Base-by-base conservation (phyloP, 2,888 invertebrate species). In the Amphipoea lucens region DNA sequence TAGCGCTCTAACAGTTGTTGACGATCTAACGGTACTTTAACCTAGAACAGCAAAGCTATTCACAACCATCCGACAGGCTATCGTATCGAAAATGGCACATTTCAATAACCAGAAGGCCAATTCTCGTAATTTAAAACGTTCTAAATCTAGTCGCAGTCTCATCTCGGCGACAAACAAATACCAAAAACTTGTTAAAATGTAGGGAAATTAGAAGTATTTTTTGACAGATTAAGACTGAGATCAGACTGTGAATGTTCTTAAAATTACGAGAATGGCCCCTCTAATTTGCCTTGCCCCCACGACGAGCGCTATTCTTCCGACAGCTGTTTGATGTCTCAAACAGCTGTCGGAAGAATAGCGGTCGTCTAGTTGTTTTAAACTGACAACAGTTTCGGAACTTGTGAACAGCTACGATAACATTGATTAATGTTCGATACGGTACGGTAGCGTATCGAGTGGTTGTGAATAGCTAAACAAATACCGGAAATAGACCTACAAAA, bases 11-110 rank as follows among this genome's bases (percentile, higher is more conserved):
- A 60, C 68, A 14, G 14, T 63, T 54, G 17, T 23, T 48, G 48
- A 5, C 20, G 6, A 48, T 48, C 23, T 48, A 83, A 83, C 83
- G 48, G 83, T 29, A 11, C 14, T 42, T 81, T n/a, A 1, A 74
- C 36, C 40, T 0, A 51, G 45, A 74, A 67, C 36, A 82, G 60
- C 57, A 60, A n/a, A 11, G n/a, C n/a, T n/a, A 57, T 60, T 23
- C 23, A 60, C n/a, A 60, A 60, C 11, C 57, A 60, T n/a, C n/a
- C 57, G n/a, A 11, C 11, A n/a, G 1, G 57, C 11, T n/a, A n/a
- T 60, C 11, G n/a, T 60, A 60, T 60, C 57, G 57, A 60, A 60
- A 60, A n/a, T n/a, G 0, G 11, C 57, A 57, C 23, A 3, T 57
- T n/a, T 57, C 1, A 11, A 12, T n/a, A 60, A 60, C 1, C 36